These are phyloP conservation scores for Pungitius pungitius DNA, from an alignment of 2,113 vertebrate genomes.

Conservation along the genomic window DNA sequence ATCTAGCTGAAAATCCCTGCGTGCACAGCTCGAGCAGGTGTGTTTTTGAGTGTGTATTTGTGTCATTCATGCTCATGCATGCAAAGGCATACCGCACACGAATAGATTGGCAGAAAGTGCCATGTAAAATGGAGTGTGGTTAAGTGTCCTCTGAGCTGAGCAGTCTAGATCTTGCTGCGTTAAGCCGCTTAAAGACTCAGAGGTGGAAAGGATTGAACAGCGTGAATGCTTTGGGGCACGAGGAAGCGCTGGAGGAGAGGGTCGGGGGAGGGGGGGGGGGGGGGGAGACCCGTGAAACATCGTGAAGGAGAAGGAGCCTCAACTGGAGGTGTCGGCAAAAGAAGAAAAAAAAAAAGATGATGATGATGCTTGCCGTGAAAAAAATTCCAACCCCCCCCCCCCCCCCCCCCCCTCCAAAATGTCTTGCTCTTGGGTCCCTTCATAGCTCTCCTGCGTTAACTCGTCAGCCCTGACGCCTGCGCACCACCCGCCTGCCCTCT, in stretches of 20 bases:
- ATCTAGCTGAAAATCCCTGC: too few relatives aligned
- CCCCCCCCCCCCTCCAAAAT: too few relatives aligned
- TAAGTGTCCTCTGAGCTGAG: conserved; percentile 38
- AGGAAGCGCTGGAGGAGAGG: conserved; percentile 49
- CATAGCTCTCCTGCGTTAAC: conserved; percentile 4
- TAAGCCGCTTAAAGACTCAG: conserved; percentile 73
- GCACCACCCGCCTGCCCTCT: conserved; percentile 70
- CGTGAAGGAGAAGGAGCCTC: conserved; percentile 19
- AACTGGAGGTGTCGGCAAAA: conserved; percentile 10
- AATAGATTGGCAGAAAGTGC: conserved; percentile 41
- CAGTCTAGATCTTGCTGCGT: conserved; percentile 58
- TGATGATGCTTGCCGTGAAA: conserved; percentile 27
- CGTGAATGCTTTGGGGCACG: conserved; percentile 26
- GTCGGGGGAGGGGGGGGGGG: conserved; percentile 18
- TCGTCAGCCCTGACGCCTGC: conserved; percentile 38
- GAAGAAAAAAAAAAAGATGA: conserved; percentile 1
- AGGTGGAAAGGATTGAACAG: conserved; percentile 55
- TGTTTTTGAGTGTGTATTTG: neutral
- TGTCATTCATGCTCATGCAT: neutral
- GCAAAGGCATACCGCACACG: conserved; percentile 9
- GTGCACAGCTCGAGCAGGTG: neutral
- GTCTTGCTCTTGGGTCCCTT: conserved; percentile 30
- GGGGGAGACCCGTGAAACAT: conserved; percentile 20
- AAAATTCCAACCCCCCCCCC: conserved; percentile 5
- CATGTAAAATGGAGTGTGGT: conserved; percentile 52